Base-by-base conservation (phyloP, 2,888 invertebrate genomes). In the Chrysolina americana region DNA sequence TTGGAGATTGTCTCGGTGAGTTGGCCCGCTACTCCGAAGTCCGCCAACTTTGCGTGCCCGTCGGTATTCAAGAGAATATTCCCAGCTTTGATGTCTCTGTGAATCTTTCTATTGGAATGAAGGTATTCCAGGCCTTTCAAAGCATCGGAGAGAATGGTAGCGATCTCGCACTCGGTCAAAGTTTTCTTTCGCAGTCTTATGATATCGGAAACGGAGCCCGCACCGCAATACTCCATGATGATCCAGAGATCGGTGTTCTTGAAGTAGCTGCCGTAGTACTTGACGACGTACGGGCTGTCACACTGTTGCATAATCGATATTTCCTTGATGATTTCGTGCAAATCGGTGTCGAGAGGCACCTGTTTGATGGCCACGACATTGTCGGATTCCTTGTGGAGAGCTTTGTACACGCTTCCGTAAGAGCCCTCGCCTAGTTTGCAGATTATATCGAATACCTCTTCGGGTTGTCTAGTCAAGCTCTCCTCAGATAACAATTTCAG, bases 261-360 rank as follows among this genome's bases (percentile, higher is more conserved):
- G 90, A 99, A 99, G 89, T 99, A 99, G 88, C 98, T 98, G 86
- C 99, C 99, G 89, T 99, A 99, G 89, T 99, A 99, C 89, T 99
- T 98, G 85, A 99, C 99, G 79, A 99, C 98, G 89, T 97, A 98
- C 56, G 97, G 97, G 84, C 97, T 97, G 91, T 99, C 98, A 89
- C 99, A 99, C 89, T 99, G 99, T 90, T 99, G 99, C 99, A 99
- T 99, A 86, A 99, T 99, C 81, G 98, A 98, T 86, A 99, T 99
- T 91, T 99, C 99, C 89, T 99, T 99, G 87, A 99, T 99, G 86
- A 99, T 98, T 91, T 99, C 99, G 89, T 98, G 98, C 81, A 98
- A 92, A 90, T 99, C 99, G 0, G 98, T 98, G 89, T 99, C 99
- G 64, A 99, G 98, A 41, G 99, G 99, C 82, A 99, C 98, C 91